Percentiles rank a stretch among this genome's conserved stretches.
Evolutionary conservation across 2,797 vertebrate genomes (phyloP).

Genomic region (Gila robusta): DNA sequence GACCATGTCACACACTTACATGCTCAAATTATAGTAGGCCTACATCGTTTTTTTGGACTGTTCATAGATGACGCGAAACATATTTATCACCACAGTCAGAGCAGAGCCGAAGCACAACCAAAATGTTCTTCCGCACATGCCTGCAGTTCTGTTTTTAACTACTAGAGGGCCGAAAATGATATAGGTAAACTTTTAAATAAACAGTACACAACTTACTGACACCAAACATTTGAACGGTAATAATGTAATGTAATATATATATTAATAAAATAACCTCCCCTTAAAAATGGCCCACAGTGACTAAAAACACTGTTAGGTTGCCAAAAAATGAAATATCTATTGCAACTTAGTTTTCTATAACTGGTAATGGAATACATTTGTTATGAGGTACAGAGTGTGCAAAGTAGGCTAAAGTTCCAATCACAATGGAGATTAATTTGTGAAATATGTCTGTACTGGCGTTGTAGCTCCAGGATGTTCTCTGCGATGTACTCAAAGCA

Average conservation of each 20-base stretch:
- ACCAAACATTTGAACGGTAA: background rate
- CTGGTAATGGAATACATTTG: background rate
- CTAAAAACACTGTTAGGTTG: background rate
- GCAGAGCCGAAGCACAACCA: no score
- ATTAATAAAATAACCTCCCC: no score
- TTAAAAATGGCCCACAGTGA: background rate
- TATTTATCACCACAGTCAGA: no score
- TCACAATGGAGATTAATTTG: background rate
- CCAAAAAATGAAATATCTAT: background rate
- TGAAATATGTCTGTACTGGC: background rate
- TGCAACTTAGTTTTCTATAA: background rate
- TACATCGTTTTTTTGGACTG: background rate
- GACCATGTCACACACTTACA: background rate
- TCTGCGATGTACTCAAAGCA: slow-evolving; percentile 1
- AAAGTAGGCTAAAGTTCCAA: background rate
- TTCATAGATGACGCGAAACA: background rate
- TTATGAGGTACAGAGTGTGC: slow-evolving; percentile 12
- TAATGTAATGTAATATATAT: background rate
- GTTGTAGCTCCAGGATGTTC: background rate
- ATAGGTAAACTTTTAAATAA: background rate
- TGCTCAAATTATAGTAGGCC: background rate
- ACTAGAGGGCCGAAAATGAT: background rate
- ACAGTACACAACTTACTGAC: background rate
- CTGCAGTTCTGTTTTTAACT: no score
- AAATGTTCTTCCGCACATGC: no score